Base-by-base conservation (phyloP, 30 jellyfish, hydroid and myxozoan species). In the Morbakka virulenta region DNA sequence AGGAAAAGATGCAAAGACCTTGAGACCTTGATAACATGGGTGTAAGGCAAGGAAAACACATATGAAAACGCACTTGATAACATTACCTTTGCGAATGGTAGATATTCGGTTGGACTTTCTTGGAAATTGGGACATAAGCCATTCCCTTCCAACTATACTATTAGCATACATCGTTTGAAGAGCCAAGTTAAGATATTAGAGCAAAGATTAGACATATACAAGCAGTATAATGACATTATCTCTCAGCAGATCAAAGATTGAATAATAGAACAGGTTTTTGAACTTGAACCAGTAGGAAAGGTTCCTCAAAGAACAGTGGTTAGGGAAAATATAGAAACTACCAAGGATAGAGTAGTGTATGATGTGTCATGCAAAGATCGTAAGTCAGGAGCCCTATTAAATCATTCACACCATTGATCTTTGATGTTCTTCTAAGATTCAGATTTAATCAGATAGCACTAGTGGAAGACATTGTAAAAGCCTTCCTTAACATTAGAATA, bases 1-100 rank as follows among this genome's bases (percentile, higher is more conserved):
- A 41, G 24, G 23, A 0, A 14, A 68, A 68, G 0, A 2, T 80
- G 61, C 84, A 68, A 2, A 78, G 32, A 51, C 67, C 67, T 25
- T 78, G 89, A 80, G 84, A 80, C 52, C 50, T 80, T 4, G 91
- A 68, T 41, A 80, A 61, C 62, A 12, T 80, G 33, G 91, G 91
- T 14, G 69, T 80, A 17, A 77, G 32, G 61, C 48, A 27, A 31
- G 2, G 30, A 74, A 14, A 26, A 51, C 25, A 76, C 33, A 28
- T 64, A 74, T 27, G 76, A 2, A 21, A 2, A 72, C 28, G 81
- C 47, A 3, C 76, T 69, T 2, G 81, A 35, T 35, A 26, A 41
- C 34, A 69, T 69, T 22, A 22, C 81, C 29, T 74, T 50, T 57
- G 72, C 29, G 6, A 71, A 71, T 24, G 32, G 57, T 1, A 31